These are phyloP conservation scores for Chrysolina haemoptera DNA, from an alignment of 2,888 invertebrate genomes.

Conservation along the genomic window DNA sequence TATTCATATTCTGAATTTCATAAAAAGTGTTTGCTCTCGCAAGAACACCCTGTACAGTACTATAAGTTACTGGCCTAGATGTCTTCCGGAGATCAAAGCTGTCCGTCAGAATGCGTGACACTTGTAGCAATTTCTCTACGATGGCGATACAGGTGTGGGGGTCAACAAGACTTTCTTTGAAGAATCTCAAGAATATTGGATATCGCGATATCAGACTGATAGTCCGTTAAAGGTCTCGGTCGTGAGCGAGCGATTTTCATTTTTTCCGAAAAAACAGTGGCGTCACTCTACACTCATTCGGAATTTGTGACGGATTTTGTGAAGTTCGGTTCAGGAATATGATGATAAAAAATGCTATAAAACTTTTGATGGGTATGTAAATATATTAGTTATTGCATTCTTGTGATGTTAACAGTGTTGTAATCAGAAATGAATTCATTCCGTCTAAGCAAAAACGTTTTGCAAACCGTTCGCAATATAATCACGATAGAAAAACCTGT, in stretches of 20 bases:
- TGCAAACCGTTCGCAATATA: too few relatives aligned
- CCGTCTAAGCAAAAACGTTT: too few relatives aligned
- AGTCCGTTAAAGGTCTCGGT: conserved; percentile 15
- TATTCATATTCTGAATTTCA: too few relatives aligned
- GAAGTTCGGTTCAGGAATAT: not conserved
- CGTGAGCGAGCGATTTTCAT: conserved; percentile 19
- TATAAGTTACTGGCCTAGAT: conserved; percentile 11
- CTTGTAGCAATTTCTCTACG: conserved; percentile 37
- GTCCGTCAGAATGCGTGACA: conserved; percentile 31
- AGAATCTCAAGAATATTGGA: conserved; percentile 24
- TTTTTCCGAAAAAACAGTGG: not conserved
- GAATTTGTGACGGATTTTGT: not conserved
- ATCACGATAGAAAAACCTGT: too few relatives aligned
- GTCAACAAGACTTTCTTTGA: not conserved
- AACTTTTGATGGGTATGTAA: conserved; percentile 31
- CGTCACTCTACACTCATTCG: not conserved
- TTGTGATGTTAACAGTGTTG: too few relatives aligned
- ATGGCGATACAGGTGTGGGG: not conserved
- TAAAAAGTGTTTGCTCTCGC: too few relatives aligned
- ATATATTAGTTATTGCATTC: too few relatives aligned
- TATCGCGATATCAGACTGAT: conserved; percentile 25
- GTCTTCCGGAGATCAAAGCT: not conserved
- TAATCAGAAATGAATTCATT: too few relatives aligned
- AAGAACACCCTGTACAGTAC: not conserved
- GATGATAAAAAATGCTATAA: conserved; percentile 36